Evolutionary conservation across 2,888 invertebrate genomes (phyloP).

Genomic region (Brenthis hecate): DNA sequence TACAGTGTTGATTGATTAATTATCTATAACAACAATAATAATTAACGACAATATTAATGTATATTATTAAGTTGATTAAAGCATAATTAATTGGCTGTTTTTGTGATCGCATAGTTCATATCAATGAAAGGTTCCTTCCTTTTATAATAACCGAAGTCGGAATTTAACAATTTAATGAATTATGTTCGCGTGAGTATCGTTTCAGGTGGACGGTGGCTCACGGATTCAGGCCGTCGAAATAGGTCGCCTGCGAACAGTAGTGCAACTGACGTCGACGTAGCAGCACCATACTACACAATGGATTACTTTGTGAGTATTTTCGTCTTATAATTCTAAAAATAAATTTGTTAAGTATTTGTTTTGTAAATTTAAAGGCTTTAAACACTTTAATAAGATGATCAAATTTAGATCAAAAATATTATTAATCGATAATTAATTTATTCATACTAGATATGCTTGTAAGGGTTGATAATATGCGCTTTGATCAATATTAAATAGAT

Average conservation of each 20-base stretch:
- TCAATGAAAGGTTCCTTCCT: conserved; percentile 4
- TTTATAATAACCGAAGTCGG: conserved; percentile 11
- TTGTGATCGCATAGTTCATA: conserved; percentile 8
- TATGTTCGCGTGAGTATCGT: conserved; percentile 19
- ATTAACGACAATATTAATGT: conserved; percentile 3
- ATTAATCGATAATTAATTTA: too few species aligned
- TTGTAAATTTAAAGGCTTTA: not conserved
- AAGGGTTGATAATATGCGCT: too few species aligned
- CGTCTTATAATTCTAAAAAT: not conserved
- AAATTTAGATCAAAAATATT: not conserved
- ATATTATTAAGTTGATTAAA: not conserved
- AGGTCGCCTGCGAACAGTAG: conserved; percentile 28
- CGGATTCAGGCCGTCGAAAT: conserved; percentile 21
- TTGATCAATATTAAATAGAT: too few species aligned
- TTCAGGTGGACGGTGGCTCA: conserved; percentile 15
- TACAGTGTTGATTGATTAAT: not conserved
- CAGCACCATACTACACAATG: conserved; percentile 35
- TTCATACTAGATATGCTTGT: too few species aligned
- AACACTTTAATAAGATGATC: not conserved
- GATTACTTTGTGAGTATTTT: conserved; percentile 31
- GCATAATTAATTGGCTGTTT: conserved; percentile 1
- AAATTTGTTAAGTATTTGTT: not conserved
- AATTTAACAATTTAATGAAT: conserved; percentile 22
- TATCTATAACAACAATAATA: not conserved
- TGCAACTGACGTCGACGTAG: conserved; percentile 22